Evolutionary conservation across 35 echinoderm and acorn worm species (phyloP), one percentile per base, ranked within the genome.

Genomic region (Stichopus chloronotus): DNA sequence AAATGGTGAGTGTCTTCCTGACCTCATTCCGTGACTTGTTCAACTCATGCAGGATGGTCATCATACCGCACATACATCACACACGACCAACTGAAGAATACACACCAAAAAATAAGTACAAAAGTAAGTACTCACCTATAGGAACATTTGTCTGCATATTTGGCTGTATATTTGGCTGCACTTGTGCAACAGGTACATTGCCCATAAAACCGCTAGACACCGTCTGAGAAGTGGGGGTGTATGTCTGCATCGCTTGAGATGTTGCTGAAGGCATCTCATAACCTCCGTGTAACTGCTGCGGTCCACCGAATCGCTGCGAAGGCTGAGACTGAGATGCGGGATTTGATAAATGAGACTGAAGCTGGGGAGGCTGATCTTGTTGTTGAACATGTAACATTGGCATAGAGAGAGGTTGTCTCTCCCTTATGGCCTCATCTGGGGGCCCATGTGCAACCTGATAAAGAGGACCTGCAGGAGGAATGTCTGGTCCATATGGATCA

Each of bases 401-500:
- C 56, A 55, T 12, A 10, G 56, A 54, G 8, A 56, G 13, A 8
- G 54, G 81, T 20, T 12, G 81, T 56, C 53, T 56, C 81, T 57
- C 81, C 19, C 54, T 56, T 17, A 84, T 58, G 56, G 17, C 53
- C 56, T 23, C 21, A 74, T 74, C 53, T 56, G 53, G 0, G 72
- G 14, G 12, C 57, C 52, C 52, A 19, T 55, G 53, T 55, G 13
- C 52, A 54, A 4, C 80, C 80, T 83, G 80, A 83, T 83, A 83
- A 54, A 83, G 6, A 55, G 80, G 12, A 83, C 20, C 78, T 81
- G 20, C 4, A 25, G 16, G 78, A 25, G 78, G 78, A 17, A 81
- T 81, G 23, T 20, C 78, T 19, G 78, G 78, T 81, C 10, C 22
- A 72, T 72, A 81, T 81, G 78, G 78, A 30, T 81, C 78, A 81